Evolutionary conservation across 64 coral and sea anemone species (phyloP), one percentile per base, ranked within the genome.

Genomic region (Montipora cactus): DNA sequence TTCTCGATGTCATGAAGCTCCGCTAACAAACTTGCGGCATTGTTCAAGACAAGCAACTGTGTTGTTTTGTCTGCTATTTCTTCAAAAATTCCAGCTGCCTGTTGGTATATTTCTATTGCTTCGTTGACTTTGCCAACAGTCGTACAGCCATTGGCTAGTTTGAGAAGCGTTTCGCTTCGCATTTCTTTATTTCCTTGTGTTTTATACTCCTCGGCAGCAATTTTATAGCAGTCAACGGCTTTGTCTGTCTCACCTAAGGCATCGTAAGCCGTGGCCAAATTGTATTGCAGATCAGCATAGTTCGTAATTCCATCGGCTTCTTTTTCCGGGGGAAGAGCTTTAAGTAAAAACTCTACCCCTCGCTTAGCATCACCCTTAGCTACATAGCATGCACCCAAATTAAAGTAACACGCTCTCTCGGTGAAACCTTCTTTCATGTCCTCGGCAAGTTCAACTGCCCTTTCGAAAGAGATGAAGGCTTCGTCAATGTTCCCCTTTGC

Each of bases 351-450:
- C 59, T 99, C 98, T 73, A 99, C 88, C 2, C 98, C 98, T 78
- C 92, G 94, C 52, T 82, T 90, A 3, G 98, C 95, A 89, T 99
- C 95, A 28, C 95, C 95, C 62, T 75, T 86, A 0, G 98, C 98
- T 8, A 99, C 98, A 73, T 81, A 99, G 80, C 98, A 94, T 78
- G 98, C 98, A 44, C 98, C 98, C 5, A 99, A 85, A 81, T 99
- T 99, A 20, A 99, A 99, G 72, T 92, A 95, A 28, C 98, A 99
- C 12, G 98, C 98, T 95, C 98, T 96, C 61, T 92, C 89, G 0
- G 93, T 99, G 74, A 96, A 99, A 0, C 92, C 95, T 76, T 99
- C 98, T 16, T 95, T 93, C 2, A 96, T 62, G 0, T 84, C 59
- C 21, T 66, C 78, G 37, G 98, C 89, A 75, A 99, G 92, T 11